Evolutionary conservation across 2,797 vertebrate species (phyloP).

Genomic region (Chromobotia macracanthus): DNA sequence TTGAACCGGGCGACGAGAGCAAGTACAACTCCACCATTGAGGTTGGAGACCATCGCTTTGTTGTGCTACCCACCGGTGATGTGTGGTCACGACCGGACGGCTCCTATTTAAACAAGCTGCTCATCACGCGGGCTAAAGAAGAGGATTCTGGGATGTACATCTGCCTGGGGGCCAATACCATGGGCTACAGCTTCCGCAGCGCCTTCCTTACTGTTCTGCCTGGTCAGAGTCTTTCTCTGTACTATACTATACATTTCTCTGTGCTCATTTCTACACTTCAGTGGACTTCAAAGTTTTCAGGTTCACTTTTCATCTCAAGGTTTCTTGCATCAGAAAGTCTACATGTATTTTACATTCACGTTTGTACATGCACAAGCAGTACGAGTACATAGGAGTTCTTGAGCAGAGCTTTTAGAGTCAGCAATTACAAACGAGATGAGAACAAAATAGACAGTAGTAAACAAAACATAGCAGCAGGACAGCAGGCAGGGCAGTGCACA

Average conservation of each 20-base stretch:
- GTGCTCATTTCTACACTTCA: not conserved
- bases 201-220: constrained; percentile 96
- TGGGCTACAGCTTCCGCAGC: constrained; percentile 98
- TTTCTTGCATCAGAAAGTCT: no score
- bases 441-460: no score
- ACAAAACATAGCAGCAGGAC: no score
- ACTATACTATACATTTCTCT: not conserved
- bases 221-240: no score
- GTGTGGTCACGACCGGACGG: constrained; percentile 97
- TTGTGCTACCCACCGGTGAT: constrained; percentile 93
- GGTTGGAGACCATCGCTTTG: constrained; percentile 92
- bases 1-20: constrained; percentile 90
- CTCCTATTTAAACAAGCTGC: constrained; percentile 98
- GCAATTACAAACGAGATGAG: no score
- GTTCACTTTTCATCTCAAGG: no score
- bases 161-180: constrained; percentile 95
- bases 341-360: no score
- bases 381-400: no score
- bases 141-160: constrained; percentile 98
- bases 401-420: no score
- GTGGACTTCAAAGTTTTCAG: no score
- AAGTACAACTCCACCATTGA: constrained; percentile 98
- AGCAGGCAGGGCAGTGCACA: no score
- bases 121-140: constrained; percentile 92
- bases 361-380: no score